phyloP scores from a whole-genome alignment of 2,113 vertebrate genomes.

The Stictonetta naevosa region DNA sequence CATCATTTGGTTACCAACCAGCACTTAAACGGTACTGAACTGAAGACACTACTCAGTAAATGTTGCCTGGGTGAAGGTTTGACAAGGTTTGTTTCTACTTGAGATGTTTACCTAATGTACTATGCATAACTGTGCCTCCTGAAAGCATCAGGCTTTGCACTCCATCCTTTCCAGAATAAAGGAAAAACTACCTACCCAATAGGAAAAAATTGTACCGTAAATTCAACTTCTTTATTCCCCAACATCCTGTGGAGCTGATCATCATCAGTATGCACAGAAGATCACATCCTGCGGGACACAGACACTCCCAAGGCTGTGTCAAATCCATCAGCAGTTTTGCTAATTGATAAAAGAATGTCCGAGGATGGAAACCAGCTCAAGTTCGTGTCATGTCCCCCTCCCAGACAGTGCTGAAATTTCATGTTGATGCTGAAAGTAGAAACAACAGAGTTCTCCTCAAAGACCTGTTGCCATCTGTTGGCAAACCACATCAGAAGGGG shows the following conservation, averaged over 20 bases:
- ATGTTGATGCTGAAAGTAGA: not conserved
- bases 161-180: not conserved
- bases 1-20: not conserved
- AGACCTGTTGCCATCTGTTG: slow-evolving; percentile 58
- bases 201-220: not conserved
- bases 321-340: slow-evolving; percentile 5
- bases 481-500: slow-evolving; percentile 32
- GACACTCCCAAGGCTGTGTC: not conserved
- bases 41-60: not conserved
- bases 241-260: not conserved
- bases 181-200: not conserved
- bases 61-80: not conserved
- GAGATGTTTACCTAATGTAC: not conserved
- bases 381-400: not conserved
- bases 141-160: not conserved
- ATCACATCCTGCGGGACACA: not conserved
- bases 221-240: not conserved
- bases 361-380: not conserved
- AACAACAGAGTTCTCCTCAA: not conserved
- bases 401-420: not conserved
- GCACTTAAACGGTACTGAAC: not conserved
- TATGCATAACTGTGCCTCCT: not conserved
- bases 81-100: not conserved
- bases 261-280: not conserved
- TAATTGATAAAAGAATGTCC: slow-evolving; percentile 29